A percentile compares a stretch with the other conserved stretches of the same genome.
Evolutionary conservation across 2,888 invertebrate species (phyloP).

Genomic region (Lingula anatina): DNA sequence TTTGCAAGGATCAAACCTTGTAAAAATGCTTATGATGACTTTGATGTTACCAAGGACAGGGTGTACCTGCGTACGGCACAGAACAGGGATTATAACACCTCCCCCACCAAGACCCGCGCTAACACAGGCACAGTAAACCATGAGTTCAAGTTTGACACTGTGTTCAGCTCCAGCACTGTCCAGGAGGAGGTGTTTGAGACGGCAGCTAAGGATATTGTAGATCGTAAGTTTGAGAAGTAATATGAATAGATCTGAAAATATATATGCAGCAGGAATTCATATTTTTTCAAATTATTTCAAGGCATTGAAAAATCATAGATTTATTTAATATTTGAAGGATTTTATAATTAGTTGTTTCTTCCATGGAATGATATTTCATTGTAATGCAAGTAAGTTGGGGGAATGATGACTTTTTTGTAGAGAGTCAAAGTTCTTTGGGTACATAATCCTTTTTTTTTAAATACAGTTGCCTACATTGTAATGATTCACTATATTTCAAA

Average conservation of each 20-base stretch:
- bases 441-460: no score
- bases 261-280: background rate
- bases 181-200: conserved; percentile 39
- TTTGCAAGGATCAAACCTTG: conserved; percentile 39
- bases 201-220: conserved; percentile 34
- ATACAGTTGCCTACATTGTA: no score
- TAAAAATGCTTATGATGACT: conserved; percentile 26
- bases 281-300: no score
- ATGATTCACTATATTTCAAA: no score
- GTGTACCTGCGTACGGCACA: conserved; percentile 30
- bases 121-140: conserved; percentile 33
- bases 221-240: conserved; percentile 20
- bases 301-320: no score
- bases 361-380: no score
- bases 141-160: conserved; percentile 38
- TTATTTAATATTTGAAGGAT: no score
- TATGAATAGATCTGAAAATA: no score
- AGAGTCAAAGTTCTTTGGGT: no score
- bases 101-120: conserved; percentile 14
- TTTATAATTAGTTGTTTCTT: no score
- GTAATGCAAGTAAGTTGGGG: no score
- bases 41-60: conserved; percentile 20
- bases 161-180: conserved; percentile 24
- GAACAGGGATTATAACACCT: conserved; percentile 19
- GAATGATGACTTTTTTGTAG: no score